A percentile compares a stretch with the other conserved stretches of the same genome.
phyloP scores from a whole-genome alignment of 1,140 invertebrate genomes.

The Zaprionus africanus region DNA sequence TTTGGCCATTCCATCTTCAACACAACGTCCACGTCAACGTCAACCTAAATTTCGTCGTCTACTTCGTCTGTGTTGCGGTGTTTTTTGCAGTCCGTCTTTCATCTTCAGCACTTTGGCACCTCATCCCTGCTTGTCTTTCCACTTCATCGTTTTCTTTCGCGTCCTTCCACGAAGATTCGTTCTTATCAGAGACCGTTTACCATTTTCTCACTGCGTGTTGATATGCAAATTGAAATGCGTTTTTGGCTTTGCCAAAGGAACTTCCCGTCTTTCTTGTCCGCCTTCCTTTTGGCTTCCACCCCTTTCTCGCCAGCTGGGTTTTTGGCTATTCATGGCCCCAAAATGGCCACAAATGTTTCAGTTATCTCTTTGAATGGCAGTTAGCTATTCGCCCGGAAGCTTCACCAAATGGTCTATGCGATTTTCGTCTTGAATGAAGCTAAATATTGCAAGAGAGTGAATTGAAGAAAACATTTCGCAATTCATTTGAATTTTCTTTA shows the following conservation, averaged over 20 bases:
- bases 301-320: neutral
- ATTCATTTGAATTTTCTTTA: neutral
- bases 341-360: constrained; percentile 24
- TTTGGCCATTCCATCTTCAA: constrained; percentile 26
- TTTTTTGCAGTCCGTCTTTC: neutral
- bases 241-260: constrained; percentile 15
- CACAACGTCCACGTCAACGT: constrained; percentile 19
- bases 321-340: constrained; percentile 4
- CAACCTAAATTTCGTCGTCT: neutral
- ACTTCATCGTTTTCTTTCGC: constrained; percentile 1
- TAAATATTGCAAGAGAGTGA: neutral
- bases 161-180: constrained; percentile 30
- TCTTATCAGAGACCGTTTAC: constrained; percentile 46
- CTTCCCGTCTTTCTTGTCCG: neutral
- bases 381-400: constrained; percentile 6
- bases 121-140: neutral
- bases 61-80: neutral
- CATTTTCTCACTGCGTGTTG: constrained; percentile 37
- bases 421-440: neutral
- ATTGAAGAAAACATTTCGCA: neutral
- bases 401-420: neutral
- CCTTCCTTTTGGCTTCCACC: neutral
- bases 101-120: neutral
- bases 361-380: constrained; percentile 22
- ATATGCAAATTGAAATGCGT: constrained; percentile 79